These are phyloP conservation scores for Cataglyphis altisquamis DNA, from an alignment of 2,888 invertebrate species.

Conservation along the genomic window DNA sequence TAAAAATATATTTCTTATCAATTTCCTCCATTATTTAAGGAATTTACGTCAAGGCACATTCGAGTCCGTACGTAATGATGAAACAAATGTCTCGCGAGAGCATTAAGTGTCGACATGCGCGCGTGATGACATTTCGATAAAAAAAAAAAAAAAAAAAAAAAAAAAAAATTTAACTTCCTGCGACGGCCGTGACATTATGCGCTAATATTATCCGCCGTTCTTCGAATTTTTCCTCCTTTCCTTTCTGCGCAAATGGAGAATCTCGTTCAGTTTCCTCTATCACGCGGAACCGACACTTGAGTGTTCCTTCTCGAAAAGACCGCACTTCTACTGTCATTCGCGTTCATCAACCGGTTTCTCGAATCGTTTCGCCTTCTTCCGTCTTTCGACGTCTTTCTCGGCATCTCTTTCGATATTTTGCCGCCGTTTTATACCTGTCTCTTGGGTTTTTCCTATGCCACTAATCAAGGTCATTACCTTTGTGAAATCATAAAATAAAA, in stretches of 20 bases:
- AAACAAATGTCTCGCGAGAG: not conserved
- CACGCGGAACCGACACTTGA: not conserved
- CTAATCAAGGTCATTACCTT: slow-evolving; percentile 36
- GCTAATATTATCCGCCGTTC: slow-evolving; percentile 10
- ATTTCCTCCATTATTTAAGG: not conserved
- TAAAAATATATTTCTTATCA: slow-evolving; percentile 1
- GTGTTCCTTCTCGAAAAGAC: not conserved
- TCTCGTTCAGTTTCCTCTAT: not conserved
- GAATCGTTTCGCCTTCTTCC: slow-evolving; percentile 2
- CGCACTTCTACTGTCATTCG: slow-evolving; percentile 46
- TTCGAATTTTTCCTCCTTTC: slow-evolving; percentile 33
- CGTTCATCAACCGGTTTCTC: slow-evolving; percentile 68
- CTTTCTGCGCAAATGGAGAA: not conserved
- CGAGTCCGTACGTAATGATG: not conserved
- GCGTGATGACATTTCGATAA: slow-evolving; percentile 29
- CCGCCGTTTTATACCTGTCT: slow-evolving; percentile 35
- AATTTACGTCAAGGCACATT: not conserved
- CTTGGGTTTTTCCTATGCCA: slow-evolving; percentile 37
- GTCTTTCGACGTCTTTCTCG: slow-evolving; percentile 28
- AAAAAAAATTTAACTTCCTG: not conserved
- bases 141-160: slow-evolving; percentile 6
- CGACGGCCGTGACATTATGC: not conserved
- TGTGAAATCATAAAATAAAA: not conserved
- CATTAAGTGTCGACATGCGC: slow-evolving; percentile 5
- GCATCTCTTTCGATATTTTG: slow-evolving; percentile 28